Conservation (phyloP, 2,113 vertebrate species). For the Dasyurus viverrinus region DNA sequence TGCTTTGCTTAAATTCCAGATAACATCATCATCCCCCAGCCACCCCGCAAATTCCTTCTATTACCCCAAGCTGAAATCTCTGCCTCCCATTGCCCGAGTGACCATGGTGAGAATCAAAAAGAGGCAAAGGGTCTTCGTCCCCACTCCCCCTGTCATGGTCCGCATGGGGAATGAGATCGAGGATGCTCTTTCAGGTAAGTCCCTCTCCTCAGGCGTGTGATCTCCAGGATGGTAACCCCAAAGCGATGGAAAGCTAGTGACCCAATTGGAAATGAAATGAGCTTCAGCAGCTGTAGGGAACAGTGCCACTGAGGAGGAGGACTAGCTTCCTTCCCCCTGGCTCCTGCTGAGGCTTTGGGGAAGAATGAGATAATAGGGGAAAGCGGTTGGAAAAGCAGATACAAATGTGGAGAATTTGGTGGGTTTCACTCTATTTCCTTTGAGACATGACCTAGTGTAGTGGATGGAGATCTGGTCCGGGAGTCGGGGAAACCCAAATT, state of each 20-base stretch:
- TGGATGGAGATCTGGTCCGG: not conserved
- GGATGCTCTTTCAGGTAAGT: conserved; percentile 90
- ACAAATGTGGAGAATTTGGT: not conserved
- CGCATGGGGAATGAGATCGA: conserved; percentile 91
- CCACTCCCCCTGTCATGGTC: conserved; percentile 85
- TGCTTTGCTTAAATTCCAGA: conserved; percentile 81
- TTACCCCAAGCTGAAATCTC: conserved; percentile 94
- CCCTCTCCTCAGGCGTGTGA: not conserved
- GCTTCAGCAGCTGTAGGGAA: not conserved
- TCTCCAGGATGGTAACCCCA: not conserved
- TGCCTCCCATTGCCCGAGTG: conserved; percentile 94
- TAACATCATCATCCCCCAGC: conserved; percentile 94
- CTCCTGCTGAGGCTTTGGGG: not conserved
- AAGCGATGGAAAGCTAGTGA: not conserved
- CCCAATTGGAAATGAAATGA: not conserved
- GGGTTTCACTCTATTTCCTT: not conserved
- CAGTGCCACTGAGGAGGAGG: not conserved
- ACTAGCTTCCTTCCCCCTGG: not conserved
- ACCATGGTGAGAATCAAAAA: conserved; percentile 91
- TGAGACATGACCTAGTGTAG: not conserved
- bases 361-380: not conserved
- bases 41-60: conserved; percentile 98
- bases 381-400: not conserved
- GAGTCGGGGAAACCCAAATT: not conserved
- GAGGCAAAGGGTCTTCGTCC: conserved; percentile 85